Evolutionary conservation across 2,797 vertebrate species (phyloP).

Genomic region (Sebastes elongatus): DNA sequence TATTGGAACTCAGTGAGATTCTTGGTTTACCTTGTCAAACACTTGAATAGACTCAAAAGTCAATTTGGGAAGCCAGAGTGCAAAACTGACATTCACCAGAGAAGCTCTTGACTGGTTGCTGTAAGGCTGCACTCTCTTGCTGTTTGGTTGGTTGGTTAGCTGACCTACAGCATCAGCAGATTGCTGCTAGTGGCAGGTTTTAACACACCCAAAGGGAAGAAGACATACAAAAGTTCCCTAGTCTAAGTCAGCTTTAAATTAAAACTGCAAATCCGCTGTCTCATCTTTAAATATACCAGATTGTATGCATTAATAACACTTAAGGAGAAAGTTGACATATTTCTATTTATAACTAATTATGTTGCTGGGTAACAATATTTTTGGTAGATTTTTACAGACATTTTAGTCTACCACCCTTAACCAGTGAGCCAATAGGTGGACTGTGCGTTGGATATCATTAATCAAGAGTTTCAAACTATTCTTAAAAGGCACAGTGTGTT

Average conservation of each 20-base stretch:
- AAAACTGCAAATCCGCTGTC: background rate
- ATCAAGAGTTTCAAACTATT: background rate
- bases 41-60: conserved; percentile 28
- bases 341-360: background rate
- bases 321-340: background rate
- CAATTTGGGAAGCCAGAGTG: conserved; percentile 28
- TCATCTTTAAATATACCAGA: background rate
- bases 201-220: background rate
- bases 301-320: background rate
- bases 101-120: background rate
- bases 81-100: conserved; percentile 7
- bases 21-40: conserved; percentile 39
- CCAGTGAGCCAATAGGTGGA: background rate
- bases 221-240: background rate
- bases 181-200: background rate
- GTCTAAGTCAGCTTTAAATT: background rate
- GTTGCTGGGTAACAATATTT: background rate
- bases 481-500: background rate
- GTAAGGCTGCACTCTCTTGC: background rate
- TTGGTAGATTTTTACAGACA: background rate
- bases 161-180: background rate
- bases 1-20: conserved; percentile 29
- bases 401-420: background rate
- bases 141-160: background rate
- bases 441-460: background rate